Conservation (phyloP, 1,140 invertebrate species). For the Diabrotica virgifera region DNA sequence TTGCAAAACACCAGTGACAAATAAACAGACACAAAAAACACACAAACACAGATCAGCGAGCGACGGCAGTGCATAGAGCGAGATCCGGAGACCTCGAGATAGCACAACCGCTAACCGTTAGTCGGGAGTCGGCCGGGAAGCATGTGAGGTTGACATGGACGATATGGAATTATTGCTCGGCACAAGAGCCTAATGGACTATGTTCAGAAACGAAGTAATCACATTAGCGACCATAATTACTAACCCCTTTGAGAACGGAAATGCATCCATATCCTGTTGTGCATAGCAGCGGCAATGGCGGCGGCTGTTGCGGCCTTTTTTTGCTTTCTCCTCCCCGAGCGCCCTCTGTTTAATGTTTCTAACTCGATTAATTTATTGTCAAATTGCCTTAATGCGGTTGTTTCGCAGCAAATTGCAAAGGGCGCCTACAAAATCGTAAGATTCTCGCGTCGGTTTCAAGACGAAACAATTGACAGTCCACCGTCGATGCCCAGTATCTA, state of each 20-base stretch:
- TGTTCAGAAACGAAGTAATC: conserved; percentile 50
- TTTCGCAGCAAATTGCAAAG: conserved; percentile 50
- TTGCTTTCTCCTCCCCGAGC: conserved; percentile 21
- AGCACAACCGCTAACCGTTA: background rate
- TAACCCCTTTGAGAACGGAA: conserved; percentile 50
- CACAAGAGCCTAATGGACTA: conserved; percentile 48
- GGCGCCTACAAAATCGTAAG: conserved; percentile 13
- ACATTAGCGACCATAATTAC: conserved; percentile 49
- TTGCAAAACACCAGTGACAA: background rate
- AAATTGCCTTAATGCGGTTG: conserved; percentile 47
- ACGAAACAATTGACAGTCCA: background rate
- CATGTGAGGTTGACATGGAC: background rate
- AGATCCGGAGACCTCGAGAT: background rate
- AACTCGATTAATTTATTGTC: conserved; percentile 49
- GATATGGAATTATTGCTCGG: conserved; percentile 46
- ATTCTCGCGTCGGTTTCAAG: conserved; percentile 8
- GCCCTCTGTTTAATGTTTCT: conserved; percentile 38
- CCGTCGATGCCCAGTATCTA: too few relatives aligned
- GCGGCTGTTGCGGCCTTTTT: conserved; percentile 38
- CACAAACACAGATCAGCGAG: background rate
- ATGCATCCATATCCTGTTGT: conserved; percentile 50
- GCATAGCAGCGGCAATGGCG: conserved; percentile 32
- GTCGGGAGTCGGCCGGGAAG: background rate
- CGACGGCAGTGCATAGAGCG: background rate
- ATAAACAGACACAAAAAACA: background rate